Evolutionary conservation across 2,888 invertebrate genomes (phyloP).

Genomic region (Zootermopsis nevadensis): DNA sequence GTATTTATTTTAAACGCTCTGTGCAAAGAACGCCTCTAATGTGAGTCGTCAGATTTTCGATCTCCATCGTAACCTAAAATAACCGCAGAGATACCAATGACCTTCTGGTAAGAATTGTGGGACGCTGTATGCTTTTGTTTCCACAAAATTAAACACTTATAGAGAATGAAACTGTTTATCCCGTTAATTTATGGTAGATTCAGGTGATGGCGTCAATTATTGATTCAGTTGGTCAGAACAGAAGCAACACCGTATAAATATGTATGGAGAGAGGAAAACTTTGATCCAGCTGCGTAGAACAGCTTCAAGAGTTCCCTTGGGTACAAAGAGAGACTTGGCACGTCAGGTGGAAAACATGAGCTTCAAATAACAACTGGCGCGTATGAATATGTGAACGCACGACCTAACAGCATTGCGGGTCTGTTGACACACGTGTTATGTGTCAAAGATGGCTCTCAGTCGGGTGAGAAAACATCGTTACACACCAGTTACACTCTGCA

Average conservation of each 20-base stretch:
- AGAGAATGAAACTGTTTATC: background rate
- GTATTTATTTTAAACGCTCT: no score
- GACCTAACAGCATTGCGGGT: background rate
- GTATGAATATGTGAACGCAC: constrained; percentile 36
- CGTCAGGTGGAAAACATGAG: constrained; percentile 22
- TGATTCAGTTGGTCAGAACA: constrained; percentile 25
- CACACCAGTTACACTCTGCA: background rate
- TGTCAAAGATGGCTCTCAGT: constrained; percentile 38
- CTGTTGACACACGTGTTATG: constrained; percentile 33
- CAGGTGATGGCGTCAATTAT: constrained; percentile 26
- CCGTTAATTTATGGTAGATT: constrained; percentile 4
- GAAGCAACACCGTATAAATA: background rate
- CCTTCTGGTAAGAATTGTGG: background rate
- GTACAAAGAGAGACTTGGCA: background rate
- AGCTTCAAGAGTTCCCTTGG: background rate
- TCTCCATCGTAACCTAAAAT: background rate
- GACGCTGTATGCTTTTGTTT: background rate
- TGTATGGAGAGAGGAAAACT: background rate
- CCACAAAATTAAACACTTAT: constrained; percentile 21
- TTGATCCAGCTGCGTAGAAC: constrained; percentile 16
- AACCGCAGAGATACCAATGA: background rate
- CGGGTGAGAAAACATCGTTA: constrained; percentile 21
- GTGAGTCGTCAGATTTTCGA: background rate
- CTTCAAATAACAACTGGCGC: constrained; percentile 34
- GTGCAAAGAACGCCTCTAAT: no score